Percentiles rank a stretch among this genome's conserved stretches.
These are phyloP conservation scores for Autographa gamma DNA, from an alignment of 2,888 invertebrate species.

Conservation along the genomic window DNA sequence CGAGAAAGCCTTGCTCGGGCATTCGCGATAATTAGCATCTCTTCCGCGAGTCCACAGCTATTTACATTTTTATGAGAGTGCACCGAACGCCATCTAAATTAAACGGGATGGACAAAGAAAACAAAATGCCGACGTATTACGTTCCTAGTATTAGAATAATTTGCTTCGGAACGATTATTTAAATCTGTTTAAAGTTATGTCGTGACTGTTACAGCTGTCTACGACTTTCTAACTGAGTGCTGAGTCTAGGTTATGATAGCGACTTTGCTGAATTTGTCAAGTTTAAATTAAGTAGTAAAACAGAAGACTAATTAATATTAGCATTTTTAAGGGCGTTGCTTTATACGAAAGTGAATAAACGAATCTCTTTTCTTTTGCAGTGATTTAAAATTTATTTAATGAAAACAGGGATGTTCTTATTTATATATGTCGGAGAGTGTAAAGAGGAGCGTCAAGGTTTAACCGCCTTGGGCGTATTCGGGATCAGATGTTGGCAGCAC, in stretches of 20 bases:
- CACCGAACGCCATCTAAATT: slow-evolving; percentile 61
- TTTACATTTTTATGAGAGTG: slow-evolving; percentile 75
- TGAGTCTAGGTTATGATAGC: neutral
- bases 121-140: slow-evolving; percentile 31
- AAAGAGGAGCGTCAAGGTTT: no score
- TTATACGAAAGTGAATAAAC: no score
- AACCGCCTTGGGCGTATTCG: no score
- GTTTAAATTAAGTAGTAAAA: neutral
- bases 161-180: slow-evolving; percentile 21
- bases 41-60: slow-evolving; percentile 43
- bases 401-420: no score
- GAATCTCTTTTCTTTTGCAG: no score
- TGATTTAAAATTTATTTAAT: no score
- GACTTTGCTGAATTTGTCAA: neutral
- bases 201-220: slow-evolving; percentile 13
- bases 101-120: slow-evolving; percentile 54
- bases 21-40: slow-evolving; percentile 55
- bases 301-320: neutral
- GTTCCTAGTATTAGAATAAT: slow-evolving; percentile 26
- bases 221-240: slow-evolving; percentile 4
- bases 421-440: no score
- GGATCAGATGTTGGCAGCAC: no score
- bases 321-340: neutral
- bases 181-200: slow-evolving; percentile 27
- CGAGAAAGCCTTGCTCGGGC: slow-evolving; percentile 25